phyloP scores from a whole-genome alignment of 2,113 vertebrate species.

The Trachemys scripta region DNA sequence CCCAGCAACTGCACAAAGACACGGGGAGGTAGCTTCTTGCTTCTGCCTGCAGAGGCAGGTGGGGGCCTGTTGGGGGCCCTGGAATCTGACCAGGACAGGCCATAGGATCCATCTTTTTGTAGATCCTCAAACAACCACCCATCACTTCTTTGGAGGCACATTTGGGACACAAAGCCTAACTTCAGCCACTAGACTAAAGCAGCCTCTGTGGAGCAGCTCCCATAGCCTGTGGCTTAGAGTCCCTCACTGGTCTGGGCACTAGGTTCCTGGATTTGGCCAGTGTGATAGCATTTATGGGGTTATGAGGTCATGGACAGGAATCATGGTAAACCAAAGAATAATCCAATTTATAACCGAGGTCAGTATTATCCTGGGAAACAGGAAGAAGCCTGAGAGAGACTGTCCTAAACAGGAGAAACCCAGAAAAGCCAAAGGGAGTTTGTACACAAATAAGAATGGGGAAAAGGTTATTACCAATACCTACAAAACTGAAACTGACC shows the following conservation, averaged over 20 bases:
- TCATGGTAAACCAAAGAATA: not conserved
- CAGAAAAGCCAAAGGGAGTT: not conserved
- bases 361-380: not conserved
- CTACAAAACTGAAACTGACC: not conserved
- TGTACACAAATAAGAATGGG: not conserved
- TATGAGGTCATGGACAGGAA: not conserved
- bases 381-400: not conserved
- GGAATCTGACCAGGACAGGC: not conserved
- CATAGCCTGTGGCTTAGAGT: not conserved
- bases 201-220: not conserved
- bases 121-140: not conserved
- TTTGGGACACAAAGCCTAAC: not conserved
- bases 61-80: not conserved
- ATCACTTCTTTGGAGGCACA: not conserved
- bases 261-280: not conserved
- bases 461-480: not conserved
- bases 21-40: not conserved
- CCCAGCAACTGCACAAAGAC: not conserved
- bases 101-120: not conserved
- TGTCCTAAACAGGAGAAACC: not conserved
- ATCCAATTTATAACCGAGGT: not conserved
- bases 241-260: fast-evolving
- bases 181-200: not conserved
- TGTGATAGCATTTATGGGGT: not conserved
- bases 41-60: not conserved